Evolutionary conservation across 2,888 invertebrate genomes (phyloP), one percentile per base, ranked within the genome.

Genomic region (Gasteruption jaculator): DNA sequence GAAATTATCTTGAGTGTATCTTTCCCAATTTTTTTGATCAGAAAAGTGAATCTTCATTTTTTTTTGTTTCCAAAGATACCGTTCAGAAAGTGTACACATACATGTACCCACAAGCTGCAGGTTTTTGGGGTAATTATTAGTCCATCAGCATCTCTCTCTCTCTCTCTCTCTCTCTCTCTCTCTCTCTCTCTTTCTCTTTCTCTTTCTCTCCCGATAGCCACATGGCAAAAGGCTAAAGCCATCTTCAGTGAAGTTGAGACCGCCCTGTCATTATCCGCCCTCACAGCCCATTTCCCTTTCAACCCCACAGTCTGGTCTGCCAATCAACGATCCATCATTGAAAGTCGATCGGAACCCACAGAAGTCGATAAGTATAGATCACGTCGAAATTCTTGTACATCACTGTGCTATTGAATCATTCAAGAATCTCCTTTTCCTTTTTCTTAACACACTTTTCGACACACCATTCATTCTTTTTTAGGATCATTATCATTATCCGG

Each of bases 201-300:
- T n/a, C n/a, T n/a, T n/a, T n/a, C n/a, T n/a, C n/a, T 57, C 55
- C 44, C 63, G 68, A 65, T 62, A 56, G 61, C 66, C 68, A 68
- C 66, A 69, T 67, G 68, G 65, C 58, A 43, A 48, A 49, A 43
- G 42, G 50, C 46, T 49, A 58, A 53, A 53, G 51, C 54, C 58
- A 60, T 61, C 57, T 58, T 60, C 54, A 54, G 54, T 42, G 38
- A 51, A n/a, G n/a, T 52, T 49, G 52, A 49, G 49, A 46, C 68
- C 68, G 69, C 68, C 68, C 68, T 69, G 66, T 70, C 63, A 70
- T 70, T 70, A 69, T 66, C 63, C 65, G 61, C 68, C 69, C 65
- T 60, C 68, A 56, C 63, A 56, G 56, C 56, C 63, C 57, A 66
- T 69, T 69, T 68, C 61, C 63, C 63, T 65, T 65, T 65, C 61